A percentile compares a stretch with the other conserved stretches of the same genome.
These are phyloP conservation scores for Tympanuchus pallidicinctus DNA, from an alignment of 2,113 vertebrate genomes.

Conservation along the genomic window DNA sequence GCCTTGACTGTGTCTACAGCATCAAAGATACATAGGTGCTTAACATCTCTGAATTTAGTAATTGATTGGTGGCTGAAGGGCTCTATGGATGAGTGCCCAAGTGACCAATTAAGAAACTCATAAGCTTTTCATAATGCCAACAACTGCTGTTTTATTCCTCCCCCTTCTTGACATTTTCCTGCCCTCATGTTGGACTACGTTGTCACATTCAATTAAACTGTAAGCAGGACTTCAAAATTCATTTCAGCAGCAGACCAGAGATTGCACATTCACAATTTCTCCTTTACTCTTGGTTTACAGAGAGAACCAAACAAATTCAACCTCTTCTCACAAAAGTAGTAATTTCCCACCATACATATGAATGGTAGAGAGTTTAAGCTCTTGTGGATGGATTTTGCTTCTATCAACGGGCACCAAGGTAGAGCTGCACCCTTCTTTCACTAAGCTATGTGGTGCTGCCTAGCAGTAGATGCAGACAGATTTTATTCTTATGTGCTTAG, in stretches of 20 bases:
- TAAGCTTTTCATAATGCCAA: neutral
- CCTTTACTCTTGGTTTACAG: neutral
- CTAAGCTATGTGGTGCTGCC: neutral
- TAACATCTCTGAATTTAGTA: neutral
- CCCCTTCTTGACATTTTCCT: neutral
- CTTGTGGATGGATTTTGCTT: neutral
- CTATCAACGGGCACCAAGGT: neutral
- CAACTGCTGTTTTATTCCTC: neutral
- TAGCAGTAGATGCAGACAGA: neutral
- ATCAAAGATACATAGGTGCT: neutral
- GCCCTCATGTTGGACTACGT: neutral
- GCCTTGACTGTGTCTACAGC: neutral
- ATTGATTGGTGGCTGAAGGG: neutral
- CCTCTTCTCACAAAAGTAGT: neutral
- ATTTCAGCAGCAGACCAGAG: neutral
- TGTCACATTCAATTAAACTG: neutral
- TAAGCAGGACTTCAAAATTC: neutral
- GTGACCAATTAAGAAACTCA: neutral
- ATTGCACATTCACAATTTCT: neutral
- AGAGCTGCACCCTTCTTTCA: neutral
- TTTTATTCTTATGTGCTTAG: neutral
- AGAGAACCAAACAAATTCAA: neutral
- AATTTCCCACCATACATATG: rapidly evolving
- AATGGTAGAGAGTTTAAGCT: neutral
- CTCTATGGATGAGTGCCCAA: neutral